A percentile compares a stretch with the other conserved stretches of the same genome.
phyloP scores from a whole-genome alignment of 2,113 vertebrate genomes.

The Pituophis catenifer region DNA sequence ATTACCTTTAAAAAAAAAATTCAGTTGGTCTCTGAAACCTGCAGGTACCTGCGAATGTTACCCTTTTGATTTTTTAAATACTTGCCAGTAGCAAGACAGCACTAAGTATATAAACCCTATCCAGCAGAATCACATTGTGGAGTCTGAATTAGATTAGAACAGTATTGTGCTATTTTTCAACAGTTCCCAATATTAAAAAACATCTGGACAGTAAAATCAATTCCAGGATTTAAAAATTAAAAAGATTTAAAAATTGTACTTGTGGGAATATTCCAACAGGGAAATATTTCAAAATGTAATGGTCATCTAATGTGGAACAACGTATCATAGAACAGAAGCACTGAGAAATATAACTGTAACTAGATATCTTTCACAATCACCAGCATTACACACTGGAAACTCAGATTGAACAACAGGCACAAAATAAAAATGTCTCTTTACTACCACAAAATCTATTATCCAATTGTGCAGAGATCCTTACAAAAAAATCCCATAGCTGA shows the following conservation, averaged over 20 bases:
- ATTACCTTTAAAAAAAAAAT: not conserved
- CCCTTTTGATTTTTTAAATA: not conserved
- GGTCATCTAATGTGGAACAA: not conserved
- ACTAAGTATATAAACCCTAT: not conserved
- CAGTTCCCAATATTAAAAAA: not conserved
- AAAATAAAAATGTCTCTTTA: not conserved
- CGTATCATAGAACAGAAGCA: not conserved
- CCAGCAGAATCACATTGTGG: not conserved
- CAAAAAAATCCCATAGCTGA: not conserved
- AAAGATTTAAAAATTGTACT: not conserved
- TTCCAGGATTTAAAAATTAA: not conserved
- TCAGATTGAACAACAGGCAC: not conserved
- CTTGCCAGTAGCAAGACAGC: not conserved
- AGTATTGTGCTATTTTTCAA: not conserved
- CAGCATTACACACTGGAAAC: not conserved
- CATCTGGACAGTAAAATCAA: not conserved
- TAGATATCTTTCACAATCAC: not conserved
- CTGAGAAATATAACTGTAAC: not conserved
- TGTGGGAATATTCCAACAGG: not conserved
- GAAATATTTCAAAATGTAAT: not conserved
- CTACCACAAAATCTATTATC: no score
- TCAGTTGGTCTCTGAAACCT: not conserved
- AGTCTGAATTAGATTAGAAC: not conserved
- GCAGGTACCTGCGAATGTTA: not conserved
- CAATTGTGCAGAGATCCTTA: not conserved